Base-by-base conservation (phyloP, 2,113 vertebrate genomes). In the Psophia crepitans region DNA sequence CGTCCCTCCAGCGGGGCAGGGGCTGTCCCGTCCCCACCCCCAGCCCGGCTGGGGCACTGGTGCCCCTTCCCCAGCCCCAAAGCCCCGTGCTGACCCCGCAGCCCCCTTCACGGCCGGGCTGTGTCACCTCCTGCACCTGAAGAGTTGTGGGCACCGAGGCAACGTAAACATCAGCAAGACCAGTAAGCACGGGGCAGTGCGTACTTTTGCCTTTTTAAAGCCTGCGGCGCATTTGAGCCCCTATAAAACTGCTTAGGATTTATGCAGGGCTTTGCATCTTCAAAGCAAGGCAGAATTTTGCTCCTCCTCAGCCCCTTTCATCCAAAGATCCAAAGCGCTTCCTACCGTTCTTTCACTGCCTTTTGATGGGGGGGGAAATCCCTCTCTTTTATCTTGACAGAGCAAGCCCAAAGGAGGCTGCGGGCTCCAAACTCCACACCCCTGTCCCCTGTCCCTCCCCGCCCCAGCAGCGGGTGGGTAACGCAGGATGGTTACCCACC, bases 401-500 rank as follows among this genome's bases (percentile, higher is more conserved):
- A 35, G 12, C 0, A 3, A 87, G 20, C 37, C 54, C 4, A 53
- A 48, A 16, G 0, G 4, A 71, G 9, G n/a, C 71, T 49, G 12
- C 0, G 6, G 9, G 84, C 69, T 79, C 46, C n/a, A 5, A 46
- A 8, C 32, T 2, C 33, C 65, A 2, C n/a, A 6, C 21, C 41
- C 51, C 53, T 9, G 39, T 30, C 51, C 74, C 46, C 32, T 9
- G 20, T 20, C 60, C 63, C 5, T 9, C 48, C 35, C 24, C 1
- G 5, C 13, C 32, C 51, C 21, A 0, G 1, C 0, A 2, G 23
- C 0, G 37, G 19, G 28, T 2, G 51, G 32, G 32, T 10, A 6
- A 0, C 56, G 3, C 39, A 13, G 49, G n/a, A n/a, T n/a, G n/a
- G n/a, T n/a, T n/a, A n/a, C n/a, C n/a, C 48, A 35, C 37, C 87